Conservation (phyloP, 2,888 invertebrate genomes). For the Scrobipalpa atriplicella region DNA sequence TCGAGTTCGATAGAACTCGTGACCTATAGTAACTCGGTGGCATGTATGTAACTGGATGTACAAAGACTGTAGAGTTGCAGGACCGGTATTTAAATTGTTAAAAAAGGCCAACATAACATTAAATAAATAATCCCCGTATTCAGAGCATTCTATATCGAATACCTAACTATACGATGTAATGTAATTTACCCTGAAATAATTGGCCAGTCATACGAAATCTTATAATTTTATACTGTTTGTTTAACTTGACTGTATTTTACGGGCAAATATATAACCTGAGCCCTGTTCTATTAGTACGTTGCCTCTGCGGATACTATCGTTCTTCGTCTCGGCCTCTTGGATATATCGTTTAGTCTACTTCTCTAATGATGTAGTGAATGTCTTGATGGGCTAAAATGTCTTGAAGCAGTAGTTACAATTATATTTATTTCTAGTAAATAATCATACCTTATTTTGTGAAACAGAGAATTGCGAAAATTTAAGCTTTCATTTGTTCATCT, state of each 20-base stretch:
- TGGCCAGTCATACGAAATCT: too few species aligned
- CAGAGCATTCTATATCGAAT: too few species aligned
- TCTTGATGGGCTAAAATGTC: constrained; percentile 50
- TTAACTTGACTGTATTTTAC: too few species aligned
- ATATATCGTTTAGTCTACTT: constrained; percentile 55
- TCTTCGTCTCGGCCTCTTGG: constrained; percentile 65
- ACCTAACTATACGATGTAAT: too few species aligned
- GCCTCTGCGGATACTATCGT: constrained; percentile 72
- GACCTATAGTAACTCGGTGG: not conserved
- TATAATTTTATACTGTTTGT: too few species aligned
- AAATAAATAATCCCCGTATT: too few species aligned
- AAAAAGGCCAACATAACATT: too few species aligned
- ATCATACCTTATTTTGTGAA: not conserved
- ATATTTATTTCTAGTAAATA: not conserved
- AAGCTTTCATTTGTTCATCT: not conserved
- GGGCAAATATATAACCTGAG: too few species aligned
- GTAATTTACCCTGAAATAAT: too few species aligned
- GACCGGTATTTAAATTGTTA: too few species aligned
- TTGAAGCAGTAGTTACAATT: constrained; percentile 23
- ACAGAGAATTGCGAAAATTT: constrained; percentile 8
- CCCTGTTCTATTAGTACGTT: constrained; percentile 52
- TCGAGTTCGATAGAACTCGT: not conserved
- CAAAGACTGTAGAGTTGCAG: constrained; percentile 39
- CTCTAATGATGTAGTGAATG: constrained; percentile 50
- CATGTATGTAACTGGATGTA: constrained; percentile 49